Percentiles rank a stretch among this genome's conserved stretches.
phyloP scores from a whole-genome alignment of 2,113 vertebrate species.

The Suncus etruscus region DNA sequence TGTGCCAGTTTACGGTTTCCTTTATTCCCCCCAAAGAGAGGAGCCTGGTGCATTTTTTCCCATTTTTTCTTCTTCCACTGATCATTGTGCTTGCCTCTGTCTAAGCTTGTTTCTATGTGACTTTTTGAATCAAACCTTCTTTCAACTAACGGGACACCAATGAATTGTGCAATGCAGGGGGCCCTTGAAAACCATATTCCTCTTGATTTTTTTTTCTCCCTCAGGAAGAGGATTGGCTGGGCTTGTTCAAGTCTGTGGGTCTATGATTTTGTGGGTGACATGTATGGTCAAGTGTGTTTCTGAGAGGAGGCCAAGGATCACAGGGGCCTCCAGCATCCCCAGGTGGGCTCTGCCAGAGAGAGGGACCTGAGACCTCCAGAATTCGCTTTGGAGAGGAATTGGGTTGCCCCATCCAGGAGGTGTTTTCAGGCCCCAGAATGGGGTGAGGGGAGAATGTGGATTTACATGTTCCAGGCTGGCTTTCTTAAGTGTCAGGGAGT shows the following conservation, averaged over 20 bases:
- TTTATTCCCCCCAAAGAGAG: neutral
- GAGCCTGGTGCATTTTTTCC: neutral
- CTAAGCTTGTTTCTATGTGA: neutral
- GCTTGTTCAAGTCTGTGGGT: neutral
- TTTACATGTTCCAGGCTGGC: neutral
- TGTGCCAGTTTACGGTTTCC: conserved; percentile 19
- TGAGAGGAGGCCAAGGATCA: neutral
- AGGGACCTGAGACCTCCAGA: neutral
- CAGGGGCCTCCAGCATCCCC: no score
- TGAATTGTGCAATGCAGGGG: neutral
- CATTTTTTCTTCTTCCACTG: neutral
- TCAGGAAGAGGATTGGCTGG: neutral
- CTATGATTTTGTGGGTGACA: neutral
- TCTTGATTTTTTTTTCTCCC: neutral
- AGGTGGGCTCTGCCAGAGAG: no score
- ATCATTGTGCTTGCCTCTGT: neutral
- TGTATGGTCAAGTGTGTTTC: neutral
- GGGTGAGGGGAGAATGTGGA: no score
- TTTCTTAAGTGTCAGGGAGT: neutral
- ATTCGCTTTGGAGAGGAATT: neutral
- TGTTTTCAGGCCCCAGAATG: no score
- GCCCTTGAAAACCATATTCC: neutral
- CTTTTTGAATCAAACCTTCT: neutral
- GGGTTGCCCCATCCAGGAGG: neutral
- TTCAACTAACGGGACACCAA: neutral